Percentiles rank a stretch among this genome's conserved stretches.
Evolutionary conservation across 2,797 vertebrate species (phyloP).

Genomic region (Paguma larvata): DNA sequence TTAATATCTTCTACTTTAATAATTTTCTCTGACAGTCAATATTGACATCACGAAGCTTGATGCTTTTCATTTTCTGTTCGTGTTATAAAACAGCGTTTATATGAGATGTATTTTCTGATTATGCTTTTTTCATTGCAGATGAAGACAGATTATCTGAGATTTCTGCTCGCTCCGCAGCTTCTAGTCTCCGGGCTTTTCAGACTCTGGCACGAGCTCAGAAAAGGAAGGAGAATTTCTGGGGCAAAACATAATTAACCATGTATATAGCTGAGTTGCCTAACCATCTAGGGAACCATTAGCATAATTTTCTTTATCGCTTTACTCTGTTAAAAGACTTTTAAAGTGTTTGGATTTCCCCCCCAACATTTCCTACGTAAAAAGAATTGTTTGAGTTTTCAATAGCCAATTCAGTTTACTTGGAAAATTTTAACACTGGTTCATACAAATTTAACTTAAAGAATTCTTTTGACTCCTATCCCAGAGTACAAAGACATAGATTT

Average conservation of each 20-base stretch:
- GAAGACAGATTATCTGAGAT: conserved; percentile 93
- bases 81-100: conserved; percentile 1
- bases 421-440: conserved; percentile 47
- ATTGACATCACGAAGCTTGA: not conserved
- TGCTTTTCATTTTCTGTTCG: conserved; percentile 52
- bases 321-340: conserved; percentile 55
- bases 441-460: conserved; percentile 49
- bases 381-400: conserved; percentile 52
- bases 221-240: conserved; percentile 93
- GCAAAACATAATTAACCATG: conserved; percentile 86
- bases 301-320: conserved; percentile 60
- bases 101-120: conserved; percentile 14
- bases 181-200: conserved; percentile 91
- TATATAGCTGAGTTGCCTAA: conserved; percentile 24
- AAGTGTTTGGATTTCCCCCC: conserved; percentile 22
- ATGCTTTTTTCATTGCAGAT: conserved; percentile 80
- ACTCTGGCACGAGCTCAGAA: conserved; percentile 92
- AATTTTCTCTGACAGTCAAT: not conserved
- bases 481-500: conserved; percentile 9
- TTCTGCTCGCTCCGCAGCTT: conserved; percentile 92
- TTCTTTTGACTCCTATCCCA: conserved; percentile 29
- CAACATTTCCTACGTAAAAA: conserved; percentile 47
- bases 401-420: conserved; percentile 59
- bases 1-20: conserved; percentile 38
- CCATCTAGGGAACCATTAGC: conserved; percentile 57